phyloP scores from a whole-genome alignment of 2,888 invertebrate genomes.

The Anodontia alba region DNA sequence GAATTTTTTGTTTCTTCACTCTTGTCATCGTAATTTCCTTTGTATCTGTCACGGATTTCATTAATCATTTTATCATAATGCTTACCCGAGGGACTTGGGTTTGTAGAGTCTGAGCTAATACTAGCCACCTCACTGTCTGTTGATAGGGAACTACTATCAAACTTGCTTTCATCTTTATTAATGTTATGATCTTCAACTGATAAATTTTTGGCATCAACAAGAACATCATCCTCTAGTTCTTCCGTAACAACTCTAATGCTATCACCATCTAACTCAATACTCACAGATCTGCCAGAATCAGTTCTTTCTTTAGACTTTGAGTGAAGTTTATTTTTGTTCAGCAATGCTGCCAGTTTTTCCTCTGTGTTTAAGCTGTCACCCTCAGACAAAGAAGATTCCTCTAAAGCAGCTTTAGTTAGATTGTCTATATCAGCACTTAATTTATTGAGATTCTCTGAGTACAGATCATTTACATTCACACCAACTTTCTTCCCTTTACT shows the following conservation, averaged over 20 bases:
- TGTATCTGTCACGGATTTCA: conserved; percentile 53
- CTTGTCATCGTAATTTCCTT: neutral
- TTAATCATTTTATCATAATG: conserved; percentile 65
- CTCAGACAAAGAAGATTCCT: conserved; percentile 68
- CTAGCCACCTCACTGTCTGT: conserved; percentile 74
- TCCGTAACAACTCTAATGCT: conserved; percentile 83
- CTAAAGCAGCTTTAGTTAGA: conserved; percentile 47
- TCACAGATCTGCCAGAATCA: conserved; percentile 77
- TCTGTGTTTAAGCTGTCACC: conserved; percentile 77
- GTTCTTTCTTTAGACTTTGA: conserved; percentile 67
- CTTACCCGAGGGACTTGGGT: conserved; percentile 71
- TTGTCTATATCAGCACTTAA: conserved; percentile 66
- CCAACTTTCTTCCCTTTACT: conserved; percentile 69
- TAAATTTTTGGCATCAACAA: conserved; percentile 43
- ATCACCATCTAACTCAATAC: conserved; percentile 85
- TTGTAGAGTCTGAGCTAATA: conserved; percentile 75
- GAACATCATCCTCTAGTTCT: conserved; percentile 61
- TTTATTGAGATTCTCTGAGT: conserved; percentile 63
- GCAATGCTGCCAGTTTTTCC: conserved; percentile 74
- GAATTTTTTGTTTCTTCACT: conserved; percentile 10
- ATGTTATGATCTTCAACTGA: conserved; percentile 64
- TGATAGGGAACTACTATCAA: conserved; percentile 73
- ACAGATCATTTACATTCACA: conserved; percentile 77
- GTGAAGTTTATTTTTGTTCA: conserved; percentile 75
- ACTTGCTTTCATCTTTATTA: conserved; percentile 73